Base-by-base conservation (phyloP, 1,140 invertebrate species). In the Diprion similis region DNA sequence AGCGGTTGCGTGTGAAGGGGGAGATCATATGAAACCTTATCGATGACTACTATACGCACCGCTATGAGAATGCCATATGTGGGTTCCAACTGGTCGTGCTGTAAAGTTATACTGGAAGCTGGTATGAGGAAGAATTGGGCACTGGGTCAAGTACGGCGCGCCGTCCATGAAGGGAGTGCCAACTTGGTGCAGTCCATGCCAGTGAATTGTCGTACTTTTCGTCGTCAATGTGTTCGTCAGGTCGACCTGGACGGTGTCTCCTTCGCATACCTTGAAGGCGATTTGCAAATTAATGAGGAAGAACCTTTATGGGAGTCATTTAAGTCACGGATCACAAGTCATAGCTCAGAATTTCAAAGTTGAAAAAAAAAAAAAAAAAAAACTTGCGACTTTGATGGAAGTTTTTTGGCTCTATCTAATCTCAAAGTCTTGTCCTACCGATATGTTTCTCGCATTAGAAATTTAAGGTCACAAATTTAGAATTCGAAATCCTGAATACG, bases 151-250 rank as follows among this genome's bases (percentile, higher is more conserved):
- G 65, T 73, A 78, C 18, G 82, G 82, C 13, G 78, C 77, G 1
- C 91, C 90, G 80, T 92, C 91, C 89, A 90, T 90, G 76, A 84
- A 88, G 4, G 85, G 88, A n/a, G 77, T 78, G 8, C 69, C 66
- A 24, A 59, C 8, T 74, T 84, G 82, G 59, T 75, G 72, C 10
- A 83, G 77, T 66, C 83, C 83, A 70, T 85, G 83, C 83, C 83
- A 85, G 70, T 85, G 83, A 51, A 85, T 79, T 6, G 79, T 82
- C n/a, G 78, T 76, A 24, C 76, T 77, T 67, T 75, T 72, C 10
- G 78, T 78, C 17, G 71, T 24, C 59, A 85, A 77, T 18, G 68
- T 72, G 73, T 85, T 85, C 10, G 77, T 75, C 18, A 85, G 73
- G 68, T 82, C 78, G 1, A 82, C 82, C 7, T 78, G 73, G 37